Base-by-base conservation (phyloP, 2,113 vertebrate species). In the Pterophyllum scalare region DNA sequence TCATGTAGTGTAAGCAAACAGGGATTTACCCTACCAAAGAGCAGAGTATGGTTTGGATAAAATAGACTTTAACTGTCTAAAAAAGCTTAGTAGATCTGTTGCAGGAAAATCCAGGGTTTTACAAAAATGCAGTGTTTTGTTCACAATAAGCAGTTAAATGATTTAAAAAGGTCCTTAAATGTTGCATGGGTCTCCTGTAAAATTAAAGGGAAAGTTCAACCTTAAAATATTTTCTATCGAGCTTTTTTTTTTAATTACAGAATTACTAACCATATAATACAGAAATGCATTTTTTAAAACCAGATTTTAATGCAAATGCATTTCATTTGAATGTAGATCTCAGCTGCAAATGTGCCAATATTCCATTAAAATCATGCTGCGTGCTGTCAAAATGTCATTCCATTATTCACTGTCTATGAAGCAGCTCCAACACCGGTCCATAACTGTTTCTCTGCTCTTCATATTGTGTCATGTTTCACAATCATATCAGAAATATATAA, bases 281-380 rank as follows among this genome's bases (percentile, higher is more conserved):
- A 33, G 35, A 35, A 35, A 35, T 35, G 35, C 28, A 6, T 22
- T 33, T 83, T 52, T 62, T 7, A 17, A 46, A 38, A 2, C 20
- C 61, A 57, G 40, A 75, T 46, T 40, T 84, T 33, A 60, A 83
- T 72, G 59, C 33, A 76, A 77, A 85, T 70, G 1, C 46, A 28
- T 79, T 83, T 58, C 13, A 75, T 59, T 59, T 84, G 2, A 76
- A 80, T 3, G 19, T 40, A 15, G 35, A 35, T 20, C 11, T 65
- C 35, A 43, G 64, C 61, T 60, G 17, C 46, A 57, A 81, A 31
- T 24, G 31, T 62, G 59, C 79, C 35, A 9, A 49, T 61, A 65
- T 79, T 75, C 67, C 59, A 84, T 84, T 89, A 85, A 86, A 84
- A 28, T 38, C 87, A 15, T 15, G 3, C 67, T 67, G 78, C 59